Percentiles rank a stretch among this genome's conserved stretches.
Conservation (phyloP, 2,888 invertebrate genomes). For the Geophilus truncorum region DNA sequence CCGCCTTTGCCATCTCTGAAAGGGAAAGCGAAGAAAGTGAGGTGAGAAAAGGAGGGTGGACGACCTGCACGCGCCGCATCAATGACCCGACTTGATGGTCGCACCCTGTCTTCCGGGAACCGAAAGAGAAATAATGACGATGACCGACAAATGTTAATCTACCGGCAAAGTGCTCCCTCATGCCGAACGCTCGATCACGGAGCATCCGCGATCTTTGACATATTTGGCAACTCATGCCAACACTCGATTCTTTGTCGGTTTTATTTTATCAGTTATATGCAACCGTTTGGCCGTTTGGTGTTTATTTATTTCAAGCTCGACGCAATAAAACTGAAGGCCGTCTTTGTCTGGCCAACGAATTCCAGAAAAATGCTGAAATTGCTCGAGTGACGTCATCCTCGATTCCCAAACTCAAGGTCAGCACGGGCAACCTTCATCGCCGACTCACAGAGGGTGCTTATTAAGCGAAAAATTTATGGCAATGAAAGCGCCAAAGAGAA, state of each 20-base stretch:
- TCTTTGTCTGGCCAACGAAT: neutral
- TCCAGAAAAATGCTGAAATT: neutral
- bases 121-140: neutral
- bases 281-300: too few species aligned
- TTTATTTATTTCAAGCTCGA: too few species aligned
- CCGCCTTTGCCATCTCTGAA: conserved; percentile 96
- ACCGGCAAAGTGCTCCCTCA: neutral
- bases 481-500: neutral
- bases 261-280: too few species aligned
- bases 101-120: neutral
- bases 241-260: neutral
- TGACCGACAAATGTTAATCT: neutral
- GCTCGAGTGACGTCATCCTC: neutral
- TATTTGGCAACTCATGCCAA: neutral
- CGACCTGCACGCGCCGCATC: neutral
- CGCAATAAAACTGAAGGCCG: neutral
- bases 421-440: neutral
- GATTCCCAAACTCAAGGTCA: neutral
- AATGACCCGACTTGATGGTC: neutral
- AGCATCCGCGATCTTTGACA: neutral
- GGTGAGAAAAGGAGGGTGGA: neutral
- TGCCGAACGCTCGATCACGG: neutral
- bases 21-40: conserved; percentile 47
- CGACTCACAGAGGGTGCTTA: neutral
- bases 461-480: neutral